Base-by-base conservation (phyloP, 2,888 invertebrate genomes). In the Pogonocherus hispidulus region DNA sequence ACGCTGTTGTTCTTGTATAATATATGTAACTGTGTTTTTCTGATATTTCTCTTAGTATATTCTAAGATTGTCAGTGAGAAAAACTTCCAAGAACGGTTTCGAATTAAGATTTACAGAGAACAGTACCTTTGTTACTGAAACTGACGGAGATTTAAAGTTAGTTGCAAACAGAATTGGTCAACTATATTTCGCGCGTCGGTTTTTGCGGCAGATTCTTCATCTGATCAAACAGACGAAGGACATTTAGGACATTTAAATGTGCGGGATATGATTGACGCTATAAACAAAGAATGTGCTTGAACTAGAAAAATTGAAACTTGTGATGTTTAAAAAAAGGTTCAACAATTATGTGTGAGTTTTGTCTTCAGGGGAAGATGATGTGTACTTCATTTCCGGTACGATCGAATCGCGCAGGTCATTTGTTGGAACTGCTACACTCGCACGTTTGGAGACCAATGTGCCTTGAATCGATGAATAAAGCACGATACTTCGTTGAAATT, bases 401-500 rank as follows among this genome's bases (percentile, higher is more conserved):
- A 32, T 41, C 56, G 11, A 41, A 41, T 14, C 19, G 56, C 35
- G 41, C n/a, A 56, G 37, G 37, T 1, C 2, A 14, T 11, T 20
- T 56, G 20, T 41, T 41, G 20, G 37, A 56, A 4, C 41, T 41
- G 5, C 18, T 56, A 23, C 62, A 68, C 54, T 47, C 68, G 6
- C 52, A 68, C 35, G 59, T 70, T 47, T 68, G 70, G 32, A 67
- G 63, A 44, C 67, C 67, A 3, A 70, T 70, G 70, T 9, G 66
- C n/a, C 1, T 46, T 8, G 41, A 70, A 49, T 66, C 70, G 11
- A 64, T 20, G 18, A 59, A 65, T 5, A 67, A 65, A 46, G 60
- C 73, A 9, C 64, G 44, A 69, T 78, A 76, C 64, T 76, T 76
- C 32, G 56, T 76, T 2, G 70, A 70, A 46, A 77, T 80, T 52